phyloP scores from a whole-genome alignment of 2,888 invertebrate genomes.

The Corythucha ciliata region DNA sequence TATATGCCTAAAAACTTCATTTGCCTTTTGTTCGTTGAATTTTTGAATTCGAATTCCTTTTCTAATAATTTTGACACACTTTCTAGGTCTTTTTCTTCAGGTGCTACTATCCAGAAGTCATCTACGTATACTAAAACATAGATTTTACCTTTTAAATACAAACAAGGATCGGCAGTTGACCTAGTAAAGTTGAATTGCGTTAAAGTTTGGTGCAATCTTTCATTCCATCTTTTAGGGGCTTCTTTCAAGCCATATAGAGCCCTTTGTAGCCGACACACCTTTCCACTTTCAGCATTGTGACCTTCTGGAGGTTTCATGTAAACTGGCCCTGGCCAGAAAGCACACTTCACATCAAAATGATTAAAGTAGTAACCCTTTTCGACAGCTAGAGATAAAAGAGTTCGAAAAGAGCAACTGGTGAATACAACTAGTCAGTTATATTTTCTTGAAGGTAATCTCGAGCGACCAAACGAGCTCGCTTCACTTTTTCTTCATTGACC shows the following conservation, averaged over 20 bases:
- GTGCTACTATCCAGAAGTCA: constrained; percentile 17
- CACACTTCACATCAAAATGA: constrained; percentile 16
- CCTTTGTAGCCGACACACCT: constrained; percentile 14
- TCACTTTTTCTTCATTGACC: constrained; percentile 8
- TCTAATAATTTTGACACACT: too few relatives aligned
- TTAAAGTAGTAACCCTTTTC: constrained; percentile 12
- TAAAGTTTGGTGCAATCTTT: constrained; percentile 14
- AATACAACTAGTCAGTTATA: constrained; percentile 12
- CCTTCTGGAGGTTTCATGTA: constrained; percentile 17
- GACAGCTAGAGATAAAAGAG: constrained; percentile 1
- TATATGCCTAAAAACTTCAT: constrained; percentile 12
- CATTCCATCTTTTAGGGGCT: constrained; percentile 18
- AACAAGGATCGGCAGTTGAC: constrained; percentile 13
- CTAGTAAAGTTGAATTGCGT: background rate
- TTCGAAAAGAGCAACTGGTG: constrained; percentile 7
- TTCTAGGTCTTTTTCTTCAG: too few relatives aligned
- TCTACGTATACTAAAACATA: constrained; percentile 18
- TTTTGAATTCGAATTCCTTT: constrained; percentile 4
- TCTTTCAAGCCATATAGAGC: constrained; percentile 17
- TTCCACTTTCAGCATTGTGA: background rate
- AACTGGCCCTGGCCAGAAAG: constrained; percentile 15
- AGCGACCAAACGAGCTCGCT: constrained; percentile 20
- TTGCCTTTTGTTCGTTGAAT: background rate
- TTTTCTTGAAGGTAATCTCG: constrained; percentile 19
- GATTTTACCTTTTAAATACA: constrained; percentile 10